A percentile compares a stretch with the other conserved stretches of the same genome.
Conservation (phyloP, 2,888 invertebrate genomes). For the Parascotia fuliginaria region DNA sequence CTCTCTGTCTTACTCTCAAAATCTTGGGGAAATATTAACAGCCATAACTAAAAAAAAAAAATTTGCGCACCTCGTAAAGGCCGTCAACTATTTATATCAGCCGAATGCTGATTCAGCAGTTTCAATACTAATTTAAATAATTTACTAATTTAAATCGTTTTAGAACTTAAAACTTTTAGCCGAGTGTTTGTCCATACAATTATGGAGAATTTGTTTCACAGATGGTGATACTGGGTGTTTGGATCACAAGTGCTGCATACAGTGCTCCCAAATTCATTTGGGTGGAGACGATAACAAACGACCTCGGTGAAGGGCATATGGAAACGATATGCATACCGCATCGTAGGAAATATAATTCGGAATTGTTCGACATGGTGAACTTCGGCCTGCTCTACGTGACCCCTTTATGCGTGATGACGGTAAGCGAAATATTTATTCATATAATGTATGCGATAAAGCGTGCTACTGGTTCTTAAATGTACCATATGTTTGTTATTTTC, state of each 20-base stretch:
- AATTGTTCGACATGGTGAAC: constrained; percentile 92
- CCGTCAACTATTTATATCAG: too few species aligned
- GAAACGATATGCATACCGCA: constrained; percentile 91
- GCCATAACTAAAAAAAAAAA: too few species aligned
- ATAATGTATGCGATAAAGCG: neutral
- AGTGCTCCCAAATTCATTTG: constrained; percentile 94
- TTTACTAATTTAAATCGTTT: too few species aligned
- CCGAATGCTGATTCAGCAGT: too few species aligned
- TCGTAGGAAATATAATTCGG: constrained; percentile 91
- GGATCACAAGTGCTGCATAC: constrained; percentile 93
- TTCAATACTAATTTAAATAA: too few species aligned
- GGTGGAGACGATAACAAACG: constrained; percentile 90
- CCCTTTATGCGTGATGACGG: constrained; percentile 92
- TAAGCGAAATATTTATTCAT: constrained; percentile 65
- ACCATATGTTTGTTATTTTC: constrained; percentile 3
- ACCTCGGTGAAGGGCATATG: constrained; percentile 83
- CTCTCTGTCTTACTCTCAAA: too few species aligned
- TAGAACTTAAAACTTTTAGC: too few species aligned
- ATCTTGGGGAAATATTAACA: too few species aligned
- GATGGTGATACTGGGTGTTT: constrained; percentile 92
- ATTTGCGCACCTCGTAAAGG: too few species aligned
- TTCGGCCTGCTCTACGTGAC: constrained; percentile 93
- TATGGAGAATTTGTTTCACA: constrained; percentile 55
- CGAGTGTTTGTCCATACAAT: too few species aligned
- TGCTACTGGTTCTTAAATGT: neutral